phyloP scores from a whole-genome alignment of 1,140 invertebrate species.

The Pseudoatta argentina region DNA sequence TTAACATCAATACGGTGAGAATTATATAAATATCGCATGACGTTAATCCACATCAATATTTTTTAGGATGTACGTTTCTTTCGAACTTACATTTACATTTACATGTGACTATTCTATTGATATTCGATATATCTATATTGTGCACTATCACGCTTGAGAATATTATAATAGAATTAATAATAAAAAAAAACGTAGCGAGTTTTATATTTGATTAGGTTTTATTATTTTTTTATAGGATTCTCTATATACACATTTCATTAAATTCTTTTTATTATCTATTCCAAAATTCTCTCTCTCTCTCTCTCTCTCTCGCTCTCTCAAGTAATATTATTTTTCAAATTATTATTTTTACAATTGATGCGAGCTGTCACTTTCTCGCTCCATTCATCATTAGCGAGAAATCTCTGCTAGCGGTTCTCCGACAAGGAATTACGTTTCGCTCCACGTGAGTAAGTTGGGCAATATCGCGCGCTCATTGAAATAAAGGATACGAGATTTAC shows the following conservation, averaged over 20 bases:
- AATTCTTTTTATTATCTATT: neutral
- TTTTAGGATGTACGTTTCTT: neutral
- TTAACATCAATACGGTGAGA: too few relatives aligned
- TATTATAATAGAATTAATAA: neutral
- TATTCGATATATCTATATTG: neutral
- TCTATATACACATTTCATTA: neutral
- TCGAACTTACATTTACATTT: neutral
- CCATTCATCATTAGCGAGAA: neutral
- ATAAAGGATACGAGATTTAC: conserved; percentile 48
- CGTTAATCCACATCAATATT: too few relatives aligned
- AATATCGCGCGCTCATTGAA: conserved; percentile 48
- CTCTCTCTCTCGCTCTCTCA: neutral
- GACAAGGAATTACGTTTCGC: conserved; percentile 20
- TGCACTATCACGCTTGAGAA: neutral
- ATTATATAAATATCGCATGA: too few relatives aligned
- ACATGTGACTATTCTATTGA: neutral
- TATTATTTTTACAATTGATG: neutral
- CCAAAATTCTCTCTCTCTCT: neutral
- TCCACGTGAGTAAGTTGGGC: neutral
- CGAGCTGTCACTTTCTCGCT: too few relatives aligned
- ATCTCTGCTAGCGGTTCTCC: neutral
- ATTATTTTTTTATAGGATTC: too few relatives aligned
- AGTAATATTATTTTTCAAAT: conserved; percentile 31
- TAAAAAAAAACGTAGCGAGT: neutral
- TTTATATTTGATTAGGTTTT: neutral